Percentiles rank a stretch among this genome's conserved stretches.
Conservation (phyloP, 2,888 invertebrate genomes). For the Pseudeuparius sepicola region DNA sequence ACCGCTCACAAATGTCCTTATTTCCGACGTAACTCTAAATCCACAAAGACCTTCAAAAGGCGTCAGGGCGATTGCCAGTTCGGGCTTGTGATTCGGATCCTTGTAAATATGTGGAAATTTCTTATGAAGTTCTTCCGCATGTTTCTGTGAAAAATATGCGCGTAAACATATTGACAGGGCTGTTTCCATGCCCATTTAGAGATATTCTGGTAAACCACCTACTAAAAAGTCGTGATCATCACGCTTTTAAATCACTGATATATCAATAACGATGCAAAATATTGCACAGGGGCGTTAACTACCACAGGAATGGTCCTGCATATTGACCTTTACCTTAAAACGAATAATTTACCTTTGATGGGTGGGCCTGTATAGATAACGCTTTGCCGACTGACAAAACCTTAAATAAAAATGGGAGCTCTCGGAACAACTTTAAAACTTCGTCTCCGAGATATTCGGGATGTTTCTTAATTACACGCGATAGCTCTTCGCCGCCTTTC, state of each 20-base stretch:
- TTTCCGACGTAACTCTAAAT: conserved; percentile 72
- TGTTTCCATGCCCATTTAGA: no score
- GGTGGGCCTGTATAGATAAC: conserved; percentile 94
- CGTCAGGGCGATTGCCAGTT: conserved; percentile 90
- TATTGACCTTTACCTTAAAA: no score
- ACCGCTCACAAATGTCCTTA: conserved; percentile 57
- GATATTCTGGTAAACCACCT: no score
- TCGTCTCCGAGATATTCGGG: conserved; percentile 56
- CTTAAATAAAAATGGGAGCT: conserved; percentile 88
- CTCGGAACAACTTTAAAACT: conserved; percentile 48
- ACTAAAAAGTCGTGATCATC: no score
- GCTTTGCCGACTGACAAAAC: conserved; percentile 87
- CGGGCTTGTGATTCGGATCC: conserved; percentile 97
- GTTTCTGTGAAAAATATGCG: conserved; percentile 43
- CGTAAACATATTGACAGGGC: no score
- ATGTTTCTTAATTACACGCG: conserved; percentile 52
- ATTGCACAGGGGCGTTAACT: no score
- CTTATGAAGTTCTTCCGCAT: conserved; percentile 70
- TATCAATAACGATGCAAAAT: no score
- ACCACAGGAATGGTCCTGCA: no score
- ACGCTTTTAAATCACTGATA: no score
- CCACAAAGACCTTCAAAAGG: conserved; percentile 91
- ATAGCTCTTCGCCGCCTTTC: conserved; percentile 45
- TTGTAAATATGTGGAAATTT: conserved; percentile 79
- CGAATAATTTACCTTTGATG: conserved; percentile 78